Evolutionary conservation across 2,113 vertebrate genomes (phyloP).

Genomic region (Lampris incognitus): DNA sequence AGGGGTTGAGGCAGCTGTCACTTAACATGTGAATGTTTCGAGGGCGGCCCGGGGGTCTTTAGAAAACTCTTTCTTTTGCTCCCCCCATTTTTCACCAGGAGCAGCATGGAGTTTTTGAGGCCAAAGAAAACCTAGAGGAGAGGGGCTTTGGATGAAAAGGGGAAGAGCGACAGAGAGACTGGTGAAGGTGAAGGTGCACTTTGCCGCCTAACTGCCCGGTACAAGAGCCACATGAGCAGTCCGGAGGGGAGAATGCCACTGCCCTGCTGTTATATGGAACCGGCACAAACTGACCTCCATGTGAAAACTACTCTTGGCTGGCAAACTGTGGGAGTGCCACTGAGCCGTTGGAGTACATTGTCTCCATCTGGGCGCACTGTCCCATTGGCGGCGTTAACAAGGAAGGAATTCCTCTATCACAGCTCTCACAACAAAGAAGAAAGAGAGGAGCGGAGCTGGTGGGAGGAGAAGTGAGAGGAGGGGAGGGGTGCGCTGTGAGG

Average conservation of each 20-base stretch:
- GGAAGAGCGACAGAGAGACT: slow-evolving; percentile 53
- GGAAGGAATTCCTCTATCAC: slow-evolving; percentile 82
- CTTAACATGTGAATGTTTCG: slow-evolving; percentile 87
- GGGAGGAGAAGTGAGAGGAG: slow-evolving; percentile 79
- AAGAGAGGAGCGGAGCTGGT: slow-evolving; percentile 78
- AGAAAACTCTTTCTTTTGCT: slow-evolving; percentile 72
- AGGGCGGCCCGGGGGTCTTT: slow-evolving; percentile 79
- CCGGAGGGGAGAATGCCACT: slow-evolving; percentile 49
- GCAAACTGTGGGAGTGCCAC: slow-evolving; percentile 69
- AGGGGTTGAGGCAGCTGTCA: slow-evolving; percentile 84
- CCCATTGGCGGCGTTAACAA: slow-evolving; percentile 75
- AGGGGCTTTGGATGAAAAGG: slow-evolving; percentile 72
- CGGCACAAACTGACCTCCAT: slow-evolving; percentile 59
- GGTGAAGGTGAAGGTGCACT: slow-evolving; percentile 73
- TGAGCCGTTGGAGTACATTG: slow-evolving; percentile 77
- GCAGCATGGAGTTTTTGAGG: slow-evolving; percentile 80
- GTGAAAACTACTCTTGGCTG: slow-evolving; percentile 62
- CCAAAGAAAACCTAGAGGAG: slow-evolving; percentile 76
- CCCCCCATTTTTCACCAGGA: slow-evolving; percentile 75
- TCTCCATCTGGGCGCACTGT: slow-evolving; percentile 68
- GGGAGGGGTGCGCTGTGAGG: slow-evolving; percentile 65
- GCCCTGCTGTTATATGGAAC: slow-evolving; percentile 45
- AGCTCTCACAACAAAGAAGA: slow-evolving; percentile 84
- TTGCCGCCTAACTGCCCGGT: slow-evolving; percentile 72
- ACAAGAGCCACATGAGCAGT: slow-evolving; percentile 70